A percentile compares a stretch with the other conserved stretches of the same genome.
phyloP scores from a whole-genome alignment of 1,140 invertebrate species.

The Phymorhynchus buccinoides region DNA sequence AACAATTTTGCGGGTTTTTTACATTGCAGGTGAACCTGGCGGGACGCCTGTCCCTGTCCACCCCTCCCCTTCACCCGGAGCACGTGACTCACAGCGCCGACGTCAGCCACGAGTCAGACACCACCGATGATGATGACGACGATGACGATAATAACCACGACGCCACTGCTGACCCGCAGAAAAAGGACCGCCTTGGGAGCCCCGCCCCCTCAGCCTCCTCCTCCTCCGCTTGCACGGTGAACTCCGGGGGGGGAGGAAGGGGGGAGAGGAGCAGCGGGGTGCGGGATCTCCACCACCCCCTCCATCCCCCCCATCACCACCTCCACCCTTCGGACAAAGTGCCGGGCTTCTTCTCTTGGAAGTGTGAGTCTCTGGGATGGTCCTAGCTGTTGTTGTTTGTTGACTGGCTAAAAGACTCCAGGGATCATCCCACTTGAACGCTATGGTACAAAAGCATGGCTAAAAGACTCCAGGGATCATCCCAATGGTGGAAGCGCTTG shows the following conservation, averaged over 20 bases:
- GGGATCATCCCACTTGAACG: too few species aligned
- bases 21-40: constrained; percentile 25
- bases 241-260: neutral
- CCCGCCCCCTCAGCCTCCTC: neutral
- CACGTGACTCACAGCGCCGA: constrained; percentile 43
- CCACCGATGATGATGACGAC: constrained; percentile 41
- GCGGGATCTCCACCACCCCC: neutral
- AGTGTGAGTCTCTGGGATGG: constrained; percentile 22
- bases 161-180: constrained; percentile 32
- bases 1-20: too few species aligned
- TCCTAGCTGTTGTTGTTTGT: too few species aligned
- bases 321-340: constrained; percentile 18
- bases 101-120: constrained; percentile 42
- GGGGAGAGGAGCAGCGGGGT: neutral
- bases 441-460: too few species aligned
- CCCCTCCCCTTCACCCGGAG: neutral
- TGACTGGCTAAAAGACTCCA: too few species aligned
- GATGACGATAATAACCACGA: too few species aligned
- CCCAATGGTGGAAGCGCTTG: too few species aligned
- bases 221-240: too few species aligned
- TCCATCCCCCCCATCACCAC: too few species aligned
- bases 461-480: too few species aligned
- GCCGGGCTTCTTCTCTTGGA: neutral
- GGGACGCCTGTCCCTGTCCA: neutral
- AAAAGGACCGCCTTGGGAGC: neutral